Base-by-base conservation (phyloP, 2,113 vertebrate genomes). In the Cichladusa arquata region DNA sequence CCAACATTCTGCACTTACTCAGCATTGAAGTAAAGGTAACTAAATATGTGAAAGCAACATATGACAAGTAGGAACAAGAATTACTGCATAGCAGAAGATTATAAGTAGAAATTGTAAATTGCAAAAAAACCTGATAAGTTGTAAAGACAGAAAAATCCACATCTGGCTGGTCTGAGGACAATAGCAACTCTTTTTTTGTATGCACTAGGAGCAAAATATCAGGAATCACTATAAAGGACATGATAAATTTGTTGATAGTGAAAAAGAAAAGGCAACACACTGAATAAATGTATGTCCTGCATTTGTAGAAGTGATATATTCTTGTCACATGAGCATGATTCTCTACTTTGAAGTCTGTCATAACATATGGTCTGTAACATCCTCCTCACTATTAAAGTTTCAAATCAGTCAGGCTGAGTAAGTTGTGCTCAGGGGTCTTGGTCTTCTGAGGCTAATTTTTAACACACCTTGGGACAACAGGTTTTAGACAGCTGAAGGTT, bases 281-380 rank as follows among this genome's bases (percentile, higher is more conserved):
- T 64, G 57, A 76, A 82, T 44, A 87, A 81, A 82, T 17, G 18
- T 65, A 70, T 92, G 67, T 81, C 79, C 76, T 92, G 79, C 64
- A n/a, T 96, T 96, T 92, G 58, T 88, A 69, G 67, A 77, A 83
- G 72, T 83, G 90, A 94, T 94, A 86, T 90, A 83, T 96, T 86
- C 71, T 62, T 93, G 90, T 95, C 92, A 93, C 67, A 62, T 62
- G 64, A 83, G 83, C 74, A 38, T 44, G 71, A 56, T 58, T 91
- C 74, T 58, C 38, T 71, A 24, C 96, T 96, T 96, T 96, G 96
- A 96, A 91, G 95, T 96, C 78, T 85, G 36, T 91, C 8, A 1
- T 96, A 90, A 92, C 92, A 95, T 91, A 91, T 95, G 95, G 93
- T 72, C 48, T 90, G 45, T 85, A 92, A 71, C 90, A 89, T 95